phyloP scores from a whole-genome alignment of 2,888 invertebrate genomes.

The Lomographa bimaculata region DNA sequence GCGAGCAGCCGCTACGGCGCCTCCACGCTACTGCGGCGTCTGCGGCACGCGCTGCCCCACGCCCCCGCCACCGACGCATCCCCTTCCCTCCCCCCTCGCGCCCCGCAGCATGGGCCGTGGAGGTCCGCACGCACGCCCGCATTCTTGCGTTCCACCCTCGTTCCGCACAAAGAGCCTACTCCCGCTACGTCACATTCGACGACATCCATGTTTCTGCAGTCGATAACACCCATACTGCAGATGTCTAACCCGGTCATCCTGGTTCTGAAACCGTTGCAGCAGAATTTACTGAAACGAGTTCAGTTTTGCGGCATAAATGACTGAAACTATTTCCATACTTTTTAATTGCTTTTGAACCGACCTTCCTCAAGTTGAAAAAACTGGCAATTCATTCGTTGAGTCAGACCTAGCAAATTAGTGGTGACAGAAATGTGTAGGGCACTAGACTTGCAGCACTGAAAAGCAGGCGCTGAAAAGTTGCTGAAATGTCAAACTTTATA shows the following conservation, averaged over 20 bases:
- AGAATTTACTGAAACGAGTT: no score
- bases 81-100: constrained; percentile 53
- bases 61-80: constrained; percentile 59
- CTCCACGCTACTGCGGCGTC: constrained; percentile 81
- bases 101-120: constrained; percentile 59
- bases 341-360: constrained; percentile 25
- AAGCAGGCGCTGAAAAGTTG: no score
- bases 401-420: constrained; percentile 37
- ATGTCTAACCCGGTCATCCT: constrained; percentile 19
- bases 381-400: no score
- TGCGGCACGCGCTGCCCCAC: constrained; percentile 76
- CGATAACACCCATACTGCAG: constrained; percentile 40
- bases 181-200: constrained; percentile 43
- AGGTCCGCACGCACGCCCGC: constrained; percentile 78
- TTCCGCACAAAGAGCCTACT: constrained; percentile 60
- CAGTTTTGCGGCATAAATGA: no score
- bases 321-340: constrained; percentile 20
- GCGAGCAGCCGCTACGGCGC: constrained; percentile 76
- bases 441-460: no score
- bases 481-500: no score
- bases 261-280: constrained; percentile 20
- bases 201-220: constrained; percentile 44
- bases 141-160: constrained; percentile 66
- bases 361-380: constrained; percentile 29
- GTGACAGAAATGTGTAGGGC: no score